These are phyloP conservation scores for Spisula solida DNA, from an alignment of 2,888 invertebrate genomes.

Conservation along the genomic window DNA sequence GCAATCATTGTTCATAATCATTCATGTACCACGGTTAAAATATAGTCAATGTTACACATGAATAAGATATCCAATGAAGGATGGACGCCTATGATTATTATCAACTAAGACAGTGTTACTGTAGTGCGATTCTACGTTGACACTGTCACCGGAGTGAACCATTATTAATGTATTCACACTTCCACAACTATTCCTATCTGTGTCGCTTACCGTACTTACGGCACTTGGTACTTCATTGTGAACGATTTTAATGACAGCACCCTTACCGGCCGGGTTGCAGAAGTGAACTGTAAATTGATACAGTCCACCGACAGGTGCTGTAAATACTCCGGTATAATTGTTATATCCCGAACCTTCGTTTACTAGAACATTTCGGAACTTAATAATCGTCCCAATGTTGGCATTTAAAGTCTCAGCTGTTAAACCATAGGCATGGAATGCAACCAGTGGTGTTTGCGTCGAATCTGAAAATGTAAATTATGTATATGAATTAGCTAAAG, in stretches of 20 bases:
- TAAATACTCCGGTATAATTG: background rate
- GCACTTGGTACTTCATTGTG: background rate
- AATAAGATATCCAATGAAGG: too few relatives aligned
- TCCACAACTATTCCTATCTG: background rate
- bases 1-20: too few relatives aligned
- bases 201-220: background rate
- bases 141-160: background rate
- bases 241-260: background rate
- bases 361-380: background rate
- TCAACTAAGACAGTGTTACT: background rate
- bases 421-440: too few relatives aligned
- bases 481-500: too few relatives aligned
- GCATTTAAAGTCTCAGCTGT: too few relatives aligned
- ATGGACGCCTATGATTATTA: too few relatives aligned
- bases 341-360: constrained; percentile 11
- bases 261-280: background rate
- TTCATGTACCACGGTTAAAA: too few relatives aligned
- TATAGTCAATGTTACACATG: too few relatives aligned
- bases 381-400: background rate
- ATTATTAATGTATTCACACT: background rate
- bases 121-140: background rate
- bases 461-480: too few relatives aligned
- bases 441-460: too few relatives aligned
- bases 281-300: constrained; percentile 20
- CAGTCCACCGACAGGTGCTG: constrained; percentile 6